Base-by-base conservation (phyloP, 2,888 invertebrate genomes). In the Beris chalybata region DNA sequence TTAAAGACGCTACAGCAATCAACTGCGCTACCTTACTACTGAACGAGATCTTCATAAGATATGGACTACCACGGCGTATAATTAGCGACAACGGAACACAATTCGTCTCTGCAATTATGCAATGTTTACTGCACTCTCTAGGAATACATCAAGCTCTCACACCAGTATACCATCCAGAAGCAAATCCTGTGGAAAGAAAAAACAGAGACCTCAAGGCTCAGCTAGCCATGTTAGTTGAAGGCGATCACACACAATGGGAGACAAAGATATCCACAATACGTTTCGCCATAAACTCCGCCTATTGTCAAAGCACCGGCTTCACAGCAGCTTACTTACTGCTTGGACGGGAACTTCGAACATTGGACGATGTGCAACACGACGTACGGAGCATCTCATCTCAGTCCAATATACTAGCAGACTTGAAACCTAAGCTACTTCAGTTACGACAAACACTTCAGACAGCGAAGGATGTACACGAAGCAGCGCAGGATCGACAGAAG, bases 21-120 rank as follows among this genome's bases (percentile, higher is more conserved):
- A 48, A 22, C 22, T 22, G 22, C 22, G 22, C 22, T 22, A 22
- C 22, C 22, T 22, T 3, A 2, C 22, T 22, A 22, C 22, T 79
- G 0, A 67, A 76, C 32, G 76, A 78, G 65, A 66, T 77, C 0
- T 73, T 79, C n/a, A 45, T 78, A 4, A 67, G 77, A 13, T 78
- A 74, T 67, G 78, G 77, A 0, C 29, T 73, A 4, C 76, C 75
- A 0, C 47, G 78, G 0, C 59, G 75, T 12, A n/a, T 79, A 0
- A 71, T 76, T 5, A 74, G 73, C 12, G 77, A 79, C 48, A 79
- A 79, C 13, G 78, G 78, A 0, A 64, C 72, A 0, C 78, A n/a
- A 78, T 77, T 79, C 64, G 71, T 78, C 0, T 73, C 74, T 3
- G 72, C 69, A 0, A 69, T 77, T 0, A 77, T 78, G 75, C 78